phyloP scores from a whole-genome alignment of 2,797 vertebrate genomes.

The Podargus strigoides region DNA sequence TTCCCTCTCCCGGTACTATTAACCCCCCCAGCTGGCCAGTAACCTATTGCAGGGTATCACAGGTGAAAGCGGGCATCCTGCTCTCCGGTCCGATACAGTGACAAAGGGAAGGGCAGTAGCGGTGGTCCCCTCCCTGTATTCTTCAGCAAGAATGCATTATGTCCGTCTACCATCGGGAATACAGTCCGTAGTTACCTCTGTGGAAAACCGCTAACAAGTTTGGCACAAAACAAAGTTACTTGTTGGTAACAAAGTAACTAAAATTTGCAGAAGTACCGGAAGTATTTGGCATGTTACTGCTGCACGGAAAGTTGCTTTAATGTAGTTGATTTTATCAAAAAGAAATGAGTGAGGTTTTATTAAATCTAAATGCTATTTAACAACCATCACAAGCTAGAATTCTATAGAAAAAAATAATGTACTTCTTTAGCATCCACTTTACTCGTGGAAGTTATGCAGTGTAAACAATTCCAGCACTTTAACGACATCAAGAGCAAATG shows the following conservation, averaged over 20 bases:
- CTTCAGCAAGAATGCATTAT: background rate
- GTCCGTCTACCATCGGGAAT: fast-evolving
- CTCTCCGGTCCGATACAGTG: fast-evolving
- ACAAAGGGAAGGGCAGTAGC: fast-evolving
- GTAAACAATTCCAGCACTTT: background rate
- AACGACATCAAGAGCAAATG: background rate
- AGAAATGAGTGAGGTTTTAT: background rate
- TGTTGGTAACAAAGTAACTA: background rate
- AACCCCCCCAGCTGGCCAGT: background rate
- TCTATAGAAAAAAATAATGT: background rate
- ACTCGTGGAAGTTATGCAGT: background rate
- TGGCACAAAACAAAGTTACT: background rate
- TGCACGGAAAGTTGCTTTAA: background rate
- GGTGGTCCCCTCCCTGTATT: fast-evolving
- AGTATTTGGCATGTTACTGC: background rate
- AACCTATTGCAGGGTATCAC: background rate
- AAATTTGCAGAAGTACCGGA: background rate
- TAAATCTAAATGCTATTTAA: background rate
- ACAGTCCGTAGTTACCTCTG: background rate
- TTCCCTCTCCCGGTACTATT: fast-evolving
- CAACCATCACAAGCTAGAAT: background rate
- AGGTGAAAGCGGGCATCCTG: background rate
- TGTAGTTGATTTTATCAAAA: background rate
- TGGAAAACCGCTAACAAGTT: background rate
- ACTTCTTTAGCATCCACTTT: background rate